Conservation (phyloP, 2,113 vertebrate genomes). For the Bucco capensis region DNA sequence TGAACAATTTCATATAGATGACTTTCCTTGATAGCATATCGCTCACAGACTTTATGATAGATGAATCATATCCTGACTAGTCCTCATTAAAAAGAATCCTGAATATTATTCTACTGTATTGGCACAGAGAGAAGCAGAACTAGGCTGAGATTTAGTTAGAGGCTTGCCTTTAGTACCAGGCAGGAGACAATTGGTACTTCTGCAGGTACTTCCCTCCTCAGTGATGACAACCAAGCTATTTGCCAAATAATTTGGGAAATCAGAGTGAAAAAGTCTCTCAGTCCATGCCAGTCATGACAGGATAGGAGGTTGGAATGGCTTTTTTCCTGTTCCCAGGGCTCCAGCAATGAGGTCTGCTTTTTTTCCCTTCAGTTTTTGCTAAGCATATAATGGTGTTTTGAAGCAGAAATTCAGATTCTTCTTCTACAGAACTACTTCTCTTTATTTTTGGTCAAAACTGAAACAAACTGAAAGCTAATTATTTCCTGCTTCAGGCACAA, state of each 20-base stretch:
- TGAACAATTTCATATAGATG: not conserved
- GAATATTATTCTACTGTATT: not conserved
- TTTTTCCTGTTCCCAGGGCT: not conserved
- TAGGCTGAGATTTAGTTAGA: not conserved
- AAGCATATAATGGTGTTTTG: not conserved
- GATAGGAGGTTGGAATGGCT: not conserved
- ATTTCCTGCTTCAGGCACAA: constrained; percentile 20
- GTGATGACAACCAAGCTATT: not conserved
- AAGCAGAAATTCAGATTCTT: constrained; percentile 22
- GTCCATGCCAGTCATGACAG: not conserved
- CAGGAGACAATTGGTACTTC: not conserved
- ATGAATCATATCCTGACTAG: not conserved
- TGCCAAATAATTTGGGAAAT: not conserved
- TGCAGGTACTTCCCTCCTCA: not conserved
- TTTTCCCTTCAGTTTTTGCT: not conserved
- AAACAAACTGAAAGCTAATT: constrained; percentile 34
- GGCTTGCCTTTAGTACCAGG: not conserved
- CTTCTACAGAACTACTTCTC: not conserved
- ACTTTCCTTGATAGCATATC: not conserved
- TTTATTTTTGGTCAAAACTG: constrained; percentile 36
- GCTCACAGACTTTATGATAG: not conserved
- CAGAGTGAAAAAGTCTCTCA: accelerated
- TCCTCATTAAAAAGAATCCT: not conserved
- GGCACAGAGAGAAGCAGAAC: not conserved
- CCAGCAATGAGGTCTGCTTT: too few species aligned